Conservation (phyloP, 23 tunicate species). For the Trididemnum nubilum region DNA sequence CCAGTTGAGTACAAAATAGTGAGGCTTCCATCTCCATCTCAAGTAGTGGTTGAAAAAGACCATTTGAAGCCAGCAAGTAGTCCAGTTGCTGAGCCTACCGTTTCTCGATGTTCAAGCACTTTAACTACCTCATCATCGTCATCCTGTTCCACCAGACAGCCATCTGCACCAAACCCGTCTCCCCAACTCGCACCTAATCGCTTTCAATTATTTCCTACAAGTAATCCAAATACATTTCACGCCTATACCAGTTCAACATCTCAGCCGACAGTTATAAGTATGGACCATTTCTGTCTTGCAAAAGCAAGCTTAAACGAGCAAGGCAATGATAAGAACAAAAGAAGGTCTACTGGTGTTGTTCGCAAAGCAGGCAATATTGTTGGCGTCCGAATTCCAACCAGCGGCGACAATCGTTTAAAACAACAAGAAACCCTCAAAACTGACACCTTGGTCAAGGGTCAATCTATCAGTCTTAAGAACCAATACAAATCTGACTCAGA, state of each 20-base stretch:
- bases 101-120: constrained; percentile 9
- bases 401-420: background rate
- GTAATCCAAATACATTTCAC: constrained; percentile 46
- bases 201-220: constrained; percentile 57
- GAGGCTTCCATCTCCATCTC: background rate
- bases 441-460: constrained; percentile 29
- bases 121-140: constrained; percentile 13
- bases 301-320: constrained; percentile 4
- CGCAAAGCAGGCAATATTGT: background rate
- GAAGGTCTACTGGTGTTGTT: background rate
- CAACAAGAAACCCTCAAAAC: background rate
- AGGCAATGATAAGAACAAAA: background rate
- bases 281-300: constrained; percentile 37
- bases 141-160: constrained; percentile 11
- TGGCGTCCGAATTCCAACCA: background rate
- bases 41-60: background rate
- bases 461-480: constrained; percentile 15
- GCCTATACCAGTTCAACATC: constrained; percentile 33
- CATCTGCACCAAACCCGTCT: constrained; percentile 53
- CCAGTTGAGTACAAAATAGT: constrained; percentile 20
- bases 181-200: constrained; percentile 50
- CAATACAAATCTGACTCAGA: constrained; percentile 4
- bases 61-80: background rate
- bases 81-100: background rate
- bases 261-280: constrained; percentile 54